Percentiles rank a stretch among this genome's conserved stretches.
These are phyloP conservation scores for Gadus macrocephalus DNA, from an alignment of 2,113 vertebrate species.

Conservation along the genomic window DNA sequence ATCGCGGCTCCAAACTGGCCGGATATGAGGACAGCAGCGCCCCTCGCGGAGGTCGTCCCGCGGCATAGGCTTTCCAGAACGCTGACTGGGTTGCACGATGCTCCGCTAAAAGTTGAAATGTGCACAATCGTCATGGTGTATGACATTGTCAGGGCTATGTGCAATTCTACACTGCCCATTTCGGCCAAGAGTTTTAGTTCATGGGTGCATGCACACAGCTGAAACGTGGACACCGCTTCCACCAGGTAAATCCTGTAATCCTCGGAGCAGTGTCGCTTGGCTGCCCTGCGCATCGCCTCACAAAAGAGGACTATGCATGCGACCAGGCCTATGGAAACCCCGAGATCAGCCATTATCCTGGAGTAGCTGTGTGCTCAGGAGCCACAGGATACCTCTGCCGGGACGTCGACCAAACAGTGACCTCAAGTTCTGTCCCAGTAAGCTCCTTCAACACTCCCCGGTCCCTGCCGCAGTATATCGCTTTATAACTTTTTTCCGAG, in stretches of 20 bases:
- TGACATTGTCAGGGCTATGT: constrained; percentile 64
- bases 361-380: too few relatives aligned
- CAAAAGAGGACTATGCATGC: constrained; percentile 47
- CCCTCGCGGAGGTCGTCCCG: constrained; percentile 12
- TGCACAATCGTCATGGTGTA: constrained; percentile 78
- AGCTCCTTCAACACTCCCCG: too few relatives aligned
- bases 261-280: constrained; percentile 9
- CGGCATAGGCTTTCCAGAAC: constrained; percentile 68
- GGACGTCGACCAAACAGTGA: too few relatives aligned
- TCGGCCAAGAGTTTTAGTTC: constrained; percentile 75
- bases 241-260: constrained; percentile 32
- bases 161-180: constrained; percentile 40
- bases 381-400: too few relatives aligned
- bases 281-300: constrained; percentile 39
- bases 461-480: too few relatives aligned
- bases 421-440: too few relatives aligned
- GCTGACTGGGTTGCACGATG: constrained; percentile 72
- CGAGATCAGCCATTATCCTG: constrained; percentile 43
- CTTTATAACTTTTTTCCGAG: too few relatives aligned
- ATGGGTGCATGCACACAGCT: constrained; percentile 80
- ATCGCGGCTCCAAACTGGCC: constrained; percentile 71
- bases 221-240: constrained; percentile 80
- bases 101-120: constrained; percentile 66
- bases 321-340: constrained; percentile 40
- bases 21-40: constrained; percentile 42